These are phyloP conservation scores for Pteropus alecto DNA, from an alignment of 2,113 vertebrate genomes.

Conservation along the genomic window DNA sequence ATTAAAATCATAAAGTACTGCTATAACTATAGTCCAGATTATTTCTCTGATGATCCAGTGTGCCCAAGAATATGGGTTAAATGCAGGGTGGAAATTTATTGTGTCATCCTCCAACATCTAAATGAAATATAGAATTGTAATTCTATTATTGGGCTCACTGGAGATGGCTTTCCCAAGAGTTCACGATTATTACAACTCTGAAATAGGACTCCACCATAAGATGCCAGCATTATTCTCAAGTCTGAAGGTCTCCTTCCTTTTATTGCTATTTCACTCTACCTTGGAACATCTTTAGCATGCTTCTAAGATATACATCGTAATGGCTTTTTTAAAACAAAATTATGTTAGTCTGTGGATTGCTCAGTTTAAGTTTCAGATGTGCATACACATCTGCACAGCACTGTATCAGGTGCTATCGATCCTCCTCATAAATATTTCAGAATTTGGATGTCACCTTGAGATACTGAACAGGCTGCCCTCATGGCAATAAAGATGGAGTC, in stretches of 20 bases:
- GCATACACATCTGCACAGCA: too few relatives aligned
- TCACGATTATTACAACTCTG: not conserved
- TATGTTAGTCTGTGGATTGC: not conserved
- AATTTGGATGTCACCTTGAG: not conserved
- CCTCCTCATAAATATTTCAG: not conserved
- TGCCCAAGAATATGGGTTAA: not conserved
- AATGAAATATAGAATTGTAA: not conserved
- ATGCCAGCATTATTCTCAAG: not conserved
- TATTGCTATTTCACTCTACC: not conserved
- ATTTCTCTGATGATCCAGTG: not conserved
- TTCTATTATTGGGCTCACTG: not conserved
- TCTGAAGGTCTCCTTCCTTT: not conserved
- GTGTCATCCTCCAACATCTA: not conserved
- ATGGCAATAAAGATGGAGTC: not conserved
- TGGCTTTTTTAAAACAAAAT: not conserved
- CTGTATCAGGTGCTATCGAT: too few relatives aligned
- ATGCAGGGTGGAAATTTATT: not conserved
- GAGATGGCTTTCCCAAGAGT: not conserved
- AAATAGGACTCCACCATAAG: not conserved
- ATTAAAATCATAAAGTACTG: slow-evolving; percentile 27
- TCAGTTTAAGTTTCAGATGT: not conserved
- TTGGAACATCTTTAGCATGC: not conserved
- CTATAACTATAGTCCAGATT: not conserved
- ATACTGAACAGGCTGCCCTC: not conserved
- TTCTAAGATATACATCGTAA: not conserved